Percentiles rank a stretch among this genome's conserved stretches.
Conservation (phyloP, 2,797 vertebrate species). For the Fistularia tabacaria region DNA sequence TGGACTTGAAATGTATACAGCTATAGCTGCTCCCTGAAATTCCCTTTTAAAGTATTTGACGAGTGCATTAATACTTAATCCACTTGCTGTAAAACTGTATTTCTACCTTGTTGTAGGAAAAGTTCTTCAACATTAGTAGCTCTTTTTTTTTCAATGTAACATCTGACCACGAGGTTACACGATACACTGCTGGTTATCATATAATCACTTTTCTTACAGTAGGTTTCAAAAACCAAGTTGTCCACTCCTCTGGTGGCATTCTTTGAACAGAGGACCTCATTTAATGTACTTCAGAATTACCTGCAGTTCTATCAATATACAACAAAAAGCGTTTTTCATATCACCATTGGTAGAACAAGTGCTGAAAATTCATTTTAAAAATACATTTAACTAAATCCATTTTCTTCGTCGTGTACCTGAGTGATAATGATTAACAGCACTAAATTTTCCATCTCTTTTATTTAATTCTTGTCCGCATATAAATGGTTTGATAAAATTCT, state of each 20-base stretch:
- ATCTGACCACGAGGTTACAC: slow-evolving; percentile 14
- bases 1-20: not conserved
- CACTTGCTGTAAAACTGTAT: too few species aligned
- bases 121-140: too few species aligned
- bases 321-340: not conserved
- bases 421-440: too few species aligned
- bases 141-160: slow-evolving; percentile 13
- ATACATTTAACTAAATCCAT: too few species aligned
- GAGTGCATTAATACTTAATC: not conserved
- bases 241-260: not conserved
- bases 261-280: slow-evolving; percentile 3
- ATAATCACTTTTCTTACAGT: slow-evolving; percentile 39
- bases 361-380: too few species aligned
- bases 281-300: not conserved
- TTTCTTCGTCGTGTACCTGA: too few species aligned
- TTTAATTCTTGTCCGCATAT: too few species aligned
- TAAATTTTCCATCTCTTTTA: too few species aligned
- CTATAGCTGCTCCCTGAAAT: not conserved
- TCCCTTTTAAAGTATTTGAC: not conserved
- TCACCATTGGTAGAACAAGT: too few species aligned
- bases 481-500: too few species aligned
- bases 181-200: slow-evolving; percentile 47
- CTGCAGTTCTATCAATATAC: slow-evolving; percentile 1
- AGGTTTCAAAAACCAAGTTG: slow-evolving; percentile 42
- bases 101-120: too few species aligned